Conservation (phyloP, 1,140 invertebrate genomes). For the Trachymyrmex septentrionalis region DNA sequence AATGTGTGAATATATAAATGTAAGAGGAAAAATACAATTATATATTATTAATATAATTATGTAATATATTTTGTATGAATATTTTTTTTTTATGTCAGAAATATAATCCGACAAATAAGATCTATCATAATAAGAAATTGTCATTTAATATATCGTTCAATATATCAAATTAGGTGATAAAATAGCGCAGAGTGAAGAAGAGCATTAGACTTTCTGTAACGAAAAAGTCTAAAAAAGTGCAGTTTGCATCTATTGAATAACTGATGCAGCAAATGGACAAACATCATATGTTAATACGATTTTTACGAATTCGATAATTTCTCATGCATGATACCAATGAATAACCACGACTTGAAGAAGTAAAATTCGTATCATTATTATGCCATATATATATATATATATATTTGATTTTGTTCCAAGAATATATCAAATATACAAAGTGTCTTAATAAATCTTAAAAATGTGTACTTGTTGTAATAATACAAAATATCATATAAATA, state of each 20-base stretch:
- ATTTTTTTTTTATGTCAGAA: constrained; percentile 26
- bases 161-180: constrained; percentile 17
- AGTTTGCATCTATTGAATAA: background rate
- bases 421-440: background rate
- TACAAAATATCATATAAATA: constrained; percentile 8
- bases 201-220: constrained; percentile 1
- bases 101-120: constrained; percentile 2
- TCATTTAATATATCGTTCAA: constrained; percentile 6
- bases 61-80: background rate
- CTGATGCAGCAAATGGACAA: background rate
- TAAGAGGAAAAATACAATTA: constrained; percentile 6
- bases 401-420: background rate
- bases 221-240: background rate
- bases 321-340: constrained; percentile 16
- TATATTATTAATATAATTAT: background rate
- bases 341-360: background rate
- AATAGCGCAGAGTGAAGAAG: constrained; percentile 8
- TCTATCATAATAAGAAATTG: constrained; percentile 6
- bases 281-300: constrained; percentile 18
- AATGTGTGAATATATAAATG: background rate
- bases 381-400: too few species aligned
- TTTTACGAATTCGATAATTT: constrained; percentile 12
- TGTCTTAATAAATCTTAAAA: background rate
- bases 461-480: background rate
- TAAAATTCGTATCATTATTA: background rate